A percentile compares a stretch with the other conserved stretches of the same genome.
phyloP scores from a whole-genome alignment of 2,888 invertebrate genomes.

The Trichogramma dendrolimi region DNA sequence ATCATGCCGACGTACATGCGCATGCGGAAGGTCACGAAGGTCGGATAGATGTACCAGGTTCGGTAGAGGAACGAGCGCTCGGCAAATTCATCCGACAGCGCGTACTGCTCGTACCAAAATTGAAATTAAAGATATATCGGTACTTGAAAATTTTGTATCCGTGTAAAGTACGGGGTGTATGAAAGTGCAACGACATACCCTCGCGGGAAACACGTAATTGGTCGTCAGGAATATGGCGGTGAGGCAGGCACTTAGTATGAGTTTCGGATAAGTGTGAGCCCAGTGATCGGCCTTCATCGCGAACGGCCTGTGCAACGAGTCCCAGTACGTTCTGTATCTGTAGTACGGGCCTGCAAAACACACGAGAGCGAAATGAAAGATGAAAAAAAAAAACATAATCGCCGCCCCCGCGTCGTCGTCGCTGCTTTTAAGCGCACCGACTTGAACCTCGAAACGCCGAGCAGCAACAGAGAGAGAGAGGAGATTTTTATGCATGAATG shows the following conservation, averaged over 20 bases:
- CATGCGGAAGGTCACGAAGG: constrained; percentile 84
- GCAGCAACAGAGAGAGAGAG: no score
- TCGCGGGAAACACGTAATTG: constrained; percentile 68
- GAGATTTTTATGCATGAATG: no score
- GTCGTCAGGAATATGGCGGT: constrained; percentile 64
- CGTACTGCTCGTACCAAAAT: constrained; percentile 65
- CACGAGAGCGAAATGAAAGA: constrained; percentile 8
- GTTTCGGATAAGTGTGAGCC: constrained; percentile 61
- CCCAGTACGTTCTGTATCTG: constrained; percentile 81
- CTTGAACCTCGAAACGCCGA: no score
- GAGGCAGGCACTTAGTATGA: constrained; percentile 66
- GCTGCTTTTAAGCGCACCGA: no score
- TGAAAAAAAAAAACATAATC: constrained; percentile 6
- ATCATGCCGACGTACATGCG: constrained; percentile 87
- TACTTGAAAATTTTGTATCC: background rate
- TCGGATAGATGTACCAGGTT: constrained; percentile 78
- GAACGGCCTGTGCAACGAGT: constrained; percentile 69
- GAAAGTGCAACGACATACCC: constrained; percentile 54
- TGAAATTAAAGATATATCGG: background rate
- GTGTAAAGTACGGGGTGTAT: background rate
- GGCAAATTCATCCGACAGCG: constrained; percentile 71
- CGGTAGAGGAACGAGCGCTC: constrained; percentile 71
- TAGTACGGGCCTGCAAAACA: constrained; percentile 79
- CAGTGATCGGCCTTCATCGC: constrained; percentile 62
- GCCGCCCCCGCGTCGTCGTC: background rate